Evolutionary conservation across 2,113 vertebrate genomes (phyloP).

Genomic region (Cochlearius cochlearius): DNA sequence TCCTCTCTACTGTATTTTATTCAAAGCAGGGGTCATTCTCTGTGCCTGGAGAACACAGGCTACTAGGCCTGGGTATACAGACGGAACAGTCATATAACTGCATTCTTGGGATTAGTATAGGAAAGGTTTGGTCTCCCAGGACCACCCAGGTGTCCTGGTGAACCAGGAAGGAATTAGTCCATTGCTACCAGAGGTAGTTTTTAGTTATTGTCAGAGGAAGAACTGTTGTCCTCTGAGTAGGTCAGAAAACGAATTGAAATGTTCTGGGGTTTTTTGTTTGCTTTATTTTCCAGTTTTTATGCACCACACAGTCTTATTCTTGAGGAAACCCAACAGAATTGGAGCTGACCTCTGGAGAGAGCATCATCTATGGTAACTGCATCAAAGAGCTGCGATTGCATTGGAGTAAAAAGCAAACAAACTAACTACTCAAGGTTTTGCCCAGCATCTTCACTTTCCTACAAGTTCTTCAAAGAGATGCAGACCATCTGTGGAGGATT

Average conservation of each 20-base stretch:
- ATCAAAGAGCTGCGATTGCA: neutral
- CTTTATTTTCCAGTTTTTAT: neutral
- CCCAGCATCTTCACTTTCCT: neutral
- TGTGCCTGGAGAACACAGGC: neutral
- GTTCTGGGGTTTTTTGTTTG: neutral
- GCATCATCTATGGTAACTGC: neutral
- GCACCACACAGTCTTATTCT: neutral
- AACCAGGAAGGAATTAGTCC: neutral
- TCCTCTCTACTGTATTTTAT: neutral
- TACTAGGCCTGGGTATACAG: neutral
- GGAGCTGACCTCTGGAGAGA: neutral
- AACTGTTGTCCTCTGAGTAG: neutral
- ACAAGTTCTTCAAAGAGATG: neutral
- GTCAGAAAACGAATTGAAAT: neutral
- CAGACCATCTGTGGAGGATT: neutral
- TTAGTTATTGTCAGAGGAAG: neutral
- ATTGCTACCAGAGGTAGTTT: neutral
- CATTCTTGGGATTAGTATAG: neutral
- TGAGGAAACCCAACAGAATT: neutral
- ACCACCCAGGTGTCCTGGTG: neutral
- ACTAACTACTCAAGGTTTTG: neutral
- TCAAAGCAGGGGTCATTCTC: neutral
- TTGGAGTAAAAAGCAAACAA: neutral
- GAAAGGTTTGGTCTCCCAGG: neutral
- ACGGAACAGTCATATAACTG: neutral